Evolutionary conservation across 2,888 invertebrate species (phyloP), one percentile per base, ranked within the genome.

Genomic region (Hartigia nigra): DNA sequence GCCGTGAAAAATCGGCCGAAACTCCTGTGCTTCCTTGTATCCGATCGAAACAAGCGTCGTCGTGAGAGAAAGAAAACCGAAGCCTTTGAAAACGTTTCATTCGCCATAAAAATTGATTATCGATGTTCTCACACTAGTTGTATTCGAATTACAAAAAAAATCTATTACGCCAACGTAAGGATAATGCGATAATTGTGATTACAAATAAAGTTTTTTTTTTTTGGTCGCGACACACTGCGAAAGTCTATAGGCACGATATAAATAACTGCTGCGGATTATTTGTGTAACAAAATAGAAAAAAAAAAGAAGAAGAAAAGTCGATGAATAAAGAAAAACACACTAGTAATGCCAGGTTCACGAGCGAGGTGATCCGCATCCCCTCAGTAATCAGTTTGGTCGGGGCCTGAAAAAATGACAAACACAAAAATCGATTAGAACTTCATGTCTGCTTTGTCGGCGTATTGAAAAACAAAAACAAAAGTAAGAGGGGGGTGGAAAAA

Each of bases 381-480:
- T 90, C 86, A 91, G 82, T 91, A 91, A 85, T 91, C 91, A 79
- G 90, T 90, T 81, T 90, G 88, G 79, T 91, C 91, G 82, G 91
- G 90, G 87, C 89, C 91, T 91, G 88, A 82, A 91, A 82, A 78
- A 74, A 70, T n/a, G 75, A 31, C 23, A 32, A 31, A 5, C 12
- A 23, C 31, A 75, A 75, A n/a, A 34, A 23, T 75, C 75, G 75
- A 35, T 31, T 12, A 75, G 31, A 36, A 75, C 23, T 12, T 35
- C 72, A 9, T 31, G 72, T 72, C 35, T 12, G 37, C n/a, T 31
- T 36, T 75, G 4, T 12, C 23, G 75, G 74, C 72, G 3, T 12
- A 69, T 69, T 35, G 12, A n/a, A 39, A 55, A 31, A n/a, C 36
- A 77, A n/a, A 78, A 34, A 78, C 14, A 74, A 9, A 77, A 2